Evolutionary conservation across 2,113 vertebrate genomes (phyloP).

Genomic region (Anoura caudifer): DNA sequence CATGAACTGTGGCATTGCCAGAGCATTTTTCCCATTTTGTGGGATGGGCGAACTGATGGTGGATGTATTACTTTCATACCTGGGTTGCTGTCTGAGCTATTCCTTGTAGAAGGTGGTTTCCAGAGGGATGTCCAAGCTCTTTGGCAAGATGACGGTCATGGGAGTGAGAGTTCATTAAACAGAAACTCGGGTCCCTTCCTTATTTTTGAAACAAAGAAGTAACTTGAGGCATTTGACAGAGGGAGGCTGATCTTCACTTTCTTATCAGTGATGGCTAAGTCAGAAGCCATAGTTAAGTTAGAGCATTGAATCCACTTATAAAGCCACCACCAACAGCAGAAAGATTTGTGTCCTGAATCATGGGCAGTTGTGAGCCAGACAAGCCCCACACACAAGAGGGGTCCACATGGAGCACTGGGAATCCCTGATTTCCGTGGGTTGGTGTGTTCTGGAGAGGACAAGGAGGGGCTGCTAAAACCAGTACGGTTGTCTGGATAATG

Average conservation of each 20-base stretch:
- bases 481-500: accelerated
- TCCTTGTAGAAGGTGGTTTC: not conserved
- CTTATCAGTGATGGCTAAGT: not conserved
- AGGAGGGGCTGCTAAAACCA: not conserved
- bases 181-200: not conserved
- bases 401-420: accelerated
- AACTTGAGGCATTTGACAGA: not conserved
- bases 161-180: not conserved
- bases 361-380: not conserved
- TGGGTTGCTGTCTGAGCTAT: too few species aligned
- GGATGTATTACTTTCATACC: not conserved
- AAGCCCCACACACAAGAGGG: accelerated
- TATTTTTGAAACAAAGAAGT: not conserved
- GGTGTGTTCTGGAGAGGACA: not conserved
- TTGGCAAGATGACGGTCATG: not conserved
- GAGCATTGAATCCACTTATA: not conserved
- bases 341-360: not conserved
- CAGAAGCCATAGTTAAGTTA: not conserved
- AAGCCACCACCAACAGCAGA: accelerated
- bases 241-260: not conserved
- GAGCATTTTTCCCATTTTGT: not conserved
- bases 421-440: not conserved
- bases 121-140: not conserved
- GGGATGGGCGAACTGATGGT: not conserved
- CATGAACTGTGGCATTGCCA: not conserved